These are phyloP conservation scores for Hippocampus mohnikei DNA, from an alignment of 2,113 vertebrate genomes.

Conservation along the genomic window DNA sequence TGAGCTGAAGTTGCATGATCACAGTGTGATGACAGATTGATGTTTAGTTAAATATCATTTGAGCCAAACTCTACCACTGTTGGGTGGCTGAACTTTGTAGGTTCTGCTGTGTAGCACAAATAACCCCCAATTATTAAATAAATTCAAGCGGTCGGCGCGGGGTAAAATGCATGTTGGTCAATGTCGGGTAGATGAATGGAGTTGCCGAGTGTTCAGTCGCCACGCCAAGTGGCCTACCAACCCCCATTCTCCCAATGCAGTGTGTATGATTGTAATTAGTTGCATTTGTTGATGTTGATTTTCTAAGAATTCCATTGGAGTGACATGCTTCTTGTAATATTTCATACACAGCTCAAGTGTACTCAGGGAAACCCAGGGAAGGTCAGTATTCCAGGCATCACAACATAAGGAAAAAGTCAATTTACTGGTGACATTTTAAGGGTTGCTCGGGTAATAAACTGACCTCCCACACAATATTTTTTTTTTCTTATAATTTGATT, in stretches of 20 bases:
- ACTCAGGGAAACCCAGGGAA: conserved; percentile 72
- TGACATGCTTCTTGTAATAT: conserved; percentile 72
- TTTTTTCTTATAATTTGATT: conserved; percentile 5
- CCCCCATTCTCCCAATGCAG: too few species aligned
- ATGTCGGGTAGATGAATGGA: not conserved
- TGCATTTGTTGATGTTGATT: conserved; percentile 60
- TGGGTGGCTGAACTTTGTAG: not conserved
- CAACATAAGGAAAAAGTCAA: conserved; percentile 27
- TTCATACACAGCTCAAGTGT: conserved; percentile 72
- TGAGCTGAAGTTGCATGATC: not conserved
- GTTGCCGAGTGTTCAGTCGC: not conserved
- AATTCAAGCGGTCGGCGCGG: not conserved
- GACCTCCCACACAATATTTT: conserved; percentile 19
- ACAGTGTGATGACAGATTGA: too few species aligned
- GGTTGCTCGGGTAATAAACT: not conserved
- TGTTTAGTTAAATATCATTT: too few species aligned
- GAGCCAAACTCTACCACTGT: not conserved
- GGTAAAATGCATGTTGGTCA: not conserved
- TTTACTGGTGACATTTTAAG: not conserved
- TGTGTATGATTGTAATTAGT: conserved; percentile 43
- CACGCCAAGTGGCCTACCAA: not conserved
- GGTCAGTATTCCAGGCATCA: conserved; percentile 72
- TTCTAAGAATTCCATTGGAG: conserved; percentile 49
- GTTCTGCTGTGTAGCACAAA: not conserved
- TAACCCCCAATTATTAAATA: not conserved